Conservation (phyloP, 2,113 vertebrate species). For the Stegastes partitus region DNA sequence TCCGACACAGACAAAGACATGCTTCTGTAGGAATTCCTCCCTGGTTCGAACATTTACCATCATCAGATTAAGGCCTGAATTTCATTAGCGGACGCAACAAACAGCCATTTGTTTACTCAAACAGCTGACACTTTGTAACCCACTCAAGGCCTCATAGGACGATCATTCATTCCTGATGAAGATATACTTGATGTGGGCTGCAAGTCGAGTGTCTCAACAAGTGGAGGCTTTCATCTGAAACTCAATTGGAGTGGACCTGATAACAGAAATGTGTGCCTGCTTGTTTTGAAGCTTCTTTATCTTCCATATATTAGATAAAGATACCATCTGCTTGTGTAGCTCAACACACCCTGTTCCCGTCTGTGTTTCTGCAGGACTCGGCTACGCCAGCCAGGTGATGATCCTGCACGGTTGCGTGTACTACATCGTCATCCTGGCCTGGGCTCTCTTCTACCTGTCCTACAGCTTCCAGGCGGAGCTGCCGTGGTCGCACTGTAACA, state of each 20-base stretch:
- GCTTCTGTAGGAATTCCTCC: constrained; percentile 36
- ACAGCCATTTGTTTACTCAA: constrained; percentile 33
- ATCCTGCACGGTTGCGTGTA: constrained; percentile 90
- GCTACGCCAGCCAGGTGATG: constrained; percentile 91
- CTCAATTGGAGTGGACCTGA: constrained; percentile 25
- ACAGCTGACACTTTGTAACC: constrained; percentile 34
- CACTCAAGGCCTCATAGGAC: constrained; percentile 43
- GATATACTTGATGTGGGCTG: constrained; percentile 47
- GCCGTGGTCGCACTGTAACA: constrained; percentile 91
- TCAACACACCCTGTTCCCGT: background rate
- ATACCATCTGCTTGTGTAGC: background rate
- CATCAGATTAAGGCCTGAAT: constrained; percentile 38
- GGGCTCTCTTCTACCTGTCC: constrained; percentile 91
- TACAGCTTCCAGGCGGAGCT: constrained; percentile 89
- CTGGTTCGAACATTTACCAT: background rate
- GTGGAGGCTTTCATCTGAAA: constrained; percentile 42
- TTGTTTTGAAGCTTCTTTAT: background rate
- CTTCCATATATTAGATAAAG: background rate
- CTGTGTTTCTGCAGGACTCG: constrained; percentile 85
- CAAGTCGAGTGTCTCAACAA: constrained; percentile 28
- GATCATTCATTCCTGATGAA: constrained; percentile 40
- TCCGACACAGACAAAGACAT: background rate
- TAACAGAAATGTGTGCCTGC: background rate
- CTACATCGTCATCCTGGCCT: constrained; percentile 93
- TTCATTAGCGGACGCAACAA: constrained; percentile 46